Evolutionary conservation across 2,888 invertebrate genomes (phyloP).

Genomic region (Agrochola lota): DNA sequence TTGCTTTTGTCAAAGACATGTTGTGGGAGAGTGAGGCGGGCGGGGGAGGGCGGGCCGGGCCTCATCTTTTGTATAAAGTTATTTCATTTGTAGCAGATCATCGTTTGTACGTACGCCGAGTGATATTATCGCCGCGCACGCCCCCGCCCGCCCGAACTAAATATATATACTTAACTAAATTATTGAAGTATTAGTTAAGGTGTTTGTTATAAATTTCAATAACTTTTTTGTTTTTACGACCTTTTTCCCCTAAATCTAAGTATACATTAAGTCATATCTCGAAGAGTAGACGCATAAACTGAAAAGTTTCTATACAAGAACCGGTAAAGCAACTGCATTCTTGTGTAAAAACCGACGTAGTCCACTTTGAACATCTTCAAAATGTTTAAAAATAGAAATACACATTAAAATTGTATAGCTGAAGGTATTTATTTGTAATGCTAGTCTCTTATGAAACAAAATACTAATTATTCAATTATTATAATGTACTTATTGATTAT

Average conservation of each 20-base stretch:
- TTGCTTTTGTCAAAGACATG: constrained; percentile 87
- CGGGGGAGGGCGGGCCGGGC: constrained; percentile 64
- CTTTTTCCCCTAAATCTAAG: constrained; percentile 89
- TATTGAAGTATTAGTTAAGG: constrained; percentile 90
- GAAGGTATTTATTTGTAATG: constrained; percentile 91
- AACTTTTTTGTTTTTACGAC: constrained; percentile 90
- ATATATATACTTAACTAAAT: constrained; percentile 84
- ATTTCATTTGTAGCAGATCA: constrained; percentile 79
- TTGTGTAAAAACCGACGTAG: constrained; percentile 87
- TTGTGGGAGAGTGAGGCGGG: constrained; percentile 70
- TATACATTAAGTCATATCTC: constrained; percentile 90
- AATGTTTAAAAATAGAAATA: constrained; percentile 89
- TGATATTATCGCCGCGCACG: constrained; percentile 71
- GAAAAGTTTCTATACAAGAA: constrained; percentile 84
- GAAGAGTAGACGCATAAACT: constrained; percentile 88
- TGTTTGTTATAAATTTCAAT: constrained; percentile 91
- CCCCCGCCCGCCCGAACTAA: constrained; percentile 71
- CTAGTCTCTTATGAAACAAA: constrained; percentile 91
- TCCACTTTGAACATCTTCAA: constrained; percentile 89
- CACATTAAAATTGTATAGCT: constrained; percentile 90
- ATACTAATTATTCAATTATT: constrained; percentile 91
- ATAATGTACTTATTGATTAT: constrained; percentile 91
- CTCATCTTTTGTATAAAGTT: constrained; percentile 85
- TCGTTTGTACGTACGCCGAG: constrained; percentile 71
- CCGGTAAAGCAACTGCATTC: constrained; percentile 75